A percentile compares a stretch with the other conserved stretches of the same genome.
phyloP scores from a whole-genome alignment of 2,113 vertebrate species.

The Phylloscopus trochiloides region DNA sequence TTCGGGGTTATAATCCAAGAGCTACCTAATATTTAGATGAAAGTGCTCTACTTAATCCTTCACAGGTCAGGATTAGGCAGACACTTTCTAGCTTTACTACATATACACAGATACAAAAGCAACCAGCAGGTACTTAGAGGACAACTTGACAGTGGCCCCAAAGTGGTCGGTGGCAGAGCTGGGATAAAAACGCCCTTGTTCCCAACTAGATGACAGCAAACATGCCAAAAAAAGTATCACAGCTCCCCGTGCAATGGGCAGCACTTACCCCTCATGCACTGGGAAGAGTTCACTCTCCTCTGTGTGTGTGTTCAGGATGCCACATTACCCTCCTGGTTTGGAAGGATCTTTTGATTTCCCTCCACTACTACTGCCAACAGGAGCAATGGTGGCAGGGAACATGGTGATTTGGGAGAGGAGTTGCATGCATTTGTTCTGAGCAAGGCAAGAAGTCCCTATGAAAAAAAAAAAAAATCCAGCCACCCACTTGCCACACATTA shows the following conservation, averaged over 20 bases:
- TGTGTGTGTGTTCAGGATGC: neutral
- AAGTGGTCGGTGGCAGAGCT: neutral
- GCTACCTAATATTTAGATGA: neutral
- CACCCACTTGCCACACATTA: neutral
- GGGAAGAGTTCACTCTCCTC: neutral
- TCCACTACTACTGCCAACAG: neutral
- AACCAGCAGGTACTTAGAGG: neutral
- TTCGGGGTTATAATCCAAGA: neutral
- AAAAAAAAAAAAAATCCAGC: neutral
- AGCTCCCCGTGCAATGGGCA: neutral
- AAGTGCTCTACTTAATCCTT: neutral
- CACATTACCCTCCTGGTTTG: neutral
- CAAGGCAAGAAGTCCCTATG: neutral
- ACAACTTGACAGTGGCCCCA: neutral
- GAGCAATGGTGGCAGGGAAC: neutral
- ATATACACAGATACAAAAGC: accelerated
- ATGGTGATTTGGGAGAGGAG: neutral
- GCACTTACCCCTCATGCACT: accelerated
- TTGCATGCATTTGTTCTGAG: neutral
- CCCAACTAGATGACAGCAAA: neutral
- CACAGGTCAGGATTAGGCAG: neutral
- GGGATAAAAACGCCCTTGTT: accelerated
- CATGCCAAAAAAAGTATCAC: neutral
- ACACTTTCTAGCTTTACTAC: neutral
- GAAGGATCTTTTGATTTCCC: neutral